Evolutionary conservation across 2,113 vertebrate species (phyloP).

Genomic region (Erythrocercus mccallii): DNA sequence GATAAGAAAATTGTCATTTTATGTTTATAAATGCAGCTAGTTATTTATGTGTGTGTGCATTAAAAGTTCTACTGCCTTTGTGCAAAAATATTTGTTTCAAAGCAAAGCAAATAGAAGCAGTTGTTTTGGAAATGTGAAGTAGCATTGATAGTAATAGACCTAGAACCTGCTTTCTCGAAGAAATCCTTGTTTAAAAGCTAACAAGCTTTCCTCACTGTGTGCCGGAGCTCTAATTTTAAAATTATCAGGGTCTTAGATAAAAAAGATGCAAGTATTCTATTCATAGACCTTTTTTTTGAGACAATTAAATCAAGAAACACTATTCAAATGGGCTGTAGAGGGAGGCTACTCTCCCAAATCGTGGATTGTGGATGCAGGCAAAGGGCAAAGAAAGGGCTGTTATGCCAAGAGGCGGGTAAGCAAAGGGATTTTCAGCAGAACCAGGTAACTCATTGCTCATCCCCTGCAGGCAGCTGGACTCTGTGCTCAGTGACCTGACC

Average conservation of each 20-base stretch:
- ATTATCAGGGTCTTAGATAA: background rate
- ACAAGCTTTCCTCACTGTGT: fast-evolving
- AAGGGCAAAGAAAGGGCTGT: background rate
- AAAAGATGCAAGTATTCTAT: background rate
- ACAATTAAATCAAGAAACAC: background rate
- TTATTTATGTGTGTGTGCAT: background rate
- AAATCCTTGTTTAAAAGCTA: background rate
- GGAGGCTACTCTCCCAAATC: no score
- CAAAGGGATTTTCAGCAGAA: background rate
- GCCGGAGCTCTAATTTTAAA: background rate
- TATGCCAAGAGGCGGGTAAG: background rate
- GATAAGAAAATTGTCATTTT: background rate
- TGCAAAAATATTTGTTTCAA: background rate
- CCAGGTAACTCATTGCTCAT: background rate
- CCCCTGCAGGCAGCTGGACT: conserved; percentile 81
- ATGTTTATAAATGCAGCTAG: background rate
- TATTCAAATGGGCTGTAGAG: background rate
- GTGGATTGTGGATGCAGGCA: background rate
- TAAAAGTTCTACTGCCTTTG: background rate
- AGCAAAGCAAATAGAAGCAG: background rate
- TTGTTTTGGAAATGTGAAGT: background rate
- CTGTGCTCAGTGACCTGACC: conserved; percentile 89
- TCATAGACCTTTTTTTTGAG: background rate
- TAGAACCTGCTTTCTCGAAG: background rate
- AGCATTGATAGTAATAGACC: background rate